Evolutionary conservation across 2,797 vertebrate genomes (phyloP).

Genomic region (Petrocephalus sullivani): DNA sequence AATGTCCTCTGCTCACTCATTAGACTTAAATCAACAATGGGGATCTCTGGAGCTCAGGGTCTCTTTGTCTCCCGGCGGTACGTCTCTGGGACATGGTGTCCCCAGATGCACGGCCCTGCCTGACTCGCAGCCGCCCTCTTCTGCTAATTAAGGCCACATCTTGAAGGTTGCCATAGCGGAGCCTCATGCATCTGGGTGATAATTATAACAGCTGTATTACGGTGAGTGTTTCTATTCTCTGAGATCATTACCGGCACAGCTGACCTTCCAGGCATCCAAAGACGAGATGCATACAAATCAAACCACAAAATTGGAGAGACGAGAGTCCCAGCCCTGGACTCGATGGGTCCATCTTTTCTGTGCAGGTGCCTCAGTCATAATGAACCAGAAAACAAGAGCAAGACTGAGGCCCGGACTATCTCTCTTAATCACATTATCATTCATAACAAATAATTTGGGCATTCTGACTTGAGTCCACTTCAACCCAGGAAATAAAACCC

Average conservation of each 20-base stretch:
- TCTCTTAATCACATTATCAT: neutral
- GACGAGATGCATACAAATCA: slow-evolving; percentile 30
- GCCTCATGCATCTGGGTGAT: slow-evolving; percentile 36
- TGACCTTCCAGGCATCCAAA: slow-evolving; percentile 26
- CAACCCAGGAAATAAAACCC: neutral
- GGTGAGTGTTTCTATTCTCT: slow-evolving; percentile 34
- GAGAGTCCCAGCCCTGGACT: neutral
- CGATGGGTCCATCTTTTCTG: neutral
- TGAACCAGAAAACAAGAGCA: neutral
- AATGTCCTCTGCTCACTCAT: slow-evolving; percentile 13
- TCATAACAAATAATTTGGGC: neutral
- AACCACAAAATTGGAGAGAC: neutral
- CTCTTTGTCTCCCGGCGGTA: neutral
- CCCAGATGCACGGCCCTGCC: neutral
- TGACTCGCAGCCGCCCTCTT: slow-evolving; percentile 14
- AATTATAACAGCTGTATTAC: slow-evolving; percentile 43
- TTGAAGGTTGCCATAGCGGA: slow-evolving; percentile 45
- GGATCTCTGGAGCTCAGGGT: neutral
- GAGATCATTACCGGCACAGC: slow-evolving; percentile 15
- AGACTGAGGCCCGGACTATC: neutral
- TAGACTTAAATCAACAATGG: neutral
- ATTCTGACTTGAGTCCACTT: slow-evolving; percentile 17
- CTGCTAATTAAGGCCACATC: slow-evolving; percentile 37
- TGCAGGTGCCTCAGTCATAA: neutral
- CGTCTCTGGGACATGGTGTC: slow-evolving; percentile 14